These are phyloP conservation scores for Coptodon rendalli DNA, from an alignment of 2,113 vertebrate species.

Conservation along the genomic window DNA sequence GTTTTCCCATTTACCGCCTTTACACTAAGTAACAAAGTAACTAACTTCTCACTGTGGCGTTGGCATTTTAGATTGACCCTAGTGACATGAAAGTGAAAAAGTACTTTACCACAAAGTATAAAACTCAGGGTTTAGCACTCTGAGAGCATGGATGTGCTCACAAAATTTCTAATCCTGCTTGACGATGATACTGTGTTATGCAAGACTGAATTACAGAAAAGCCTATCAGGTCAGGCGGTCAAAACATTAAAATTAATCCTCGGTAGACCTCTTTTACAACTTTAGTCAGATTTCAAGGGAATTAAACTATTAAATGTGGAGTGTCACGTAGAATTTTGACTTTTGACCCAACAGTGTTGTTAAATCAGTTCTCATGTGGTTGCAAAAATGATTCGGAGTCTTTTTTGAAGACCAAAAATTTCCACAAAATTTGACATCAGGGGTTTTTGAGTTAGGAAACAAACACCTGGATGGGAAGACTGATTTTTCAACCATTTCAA, in stretches of 20 bases:
- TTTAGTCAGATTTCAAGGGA: neutral
- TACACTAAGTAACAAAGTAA: neutral
- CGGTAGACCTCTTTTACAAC: neutral
- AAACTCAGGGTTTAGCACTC: neutral
- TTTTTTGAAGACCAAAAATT: neutral
- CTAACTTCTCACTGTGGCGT: neutral
- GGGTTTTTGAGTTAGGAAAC: neutral
- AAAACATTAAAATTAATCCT: neutral
- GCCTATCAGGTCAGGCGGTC: neutral
- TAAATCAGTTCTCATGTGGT: neutral
- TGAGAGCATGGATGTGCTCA: neutral
- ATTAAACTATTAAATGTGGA: neutral
- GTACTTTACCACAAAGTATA: neutral
- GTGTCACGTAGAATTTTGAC: neutral
- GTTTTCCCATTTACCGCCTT: neutral
- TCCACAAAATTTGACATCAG: neutral
- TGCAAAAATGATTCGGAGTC: neutral
- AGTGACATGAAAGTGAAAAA: neutral
- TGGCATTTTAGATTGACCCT: neutral
- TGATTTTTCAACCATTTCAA: neutral
- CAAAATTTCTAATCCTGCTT: neutral
- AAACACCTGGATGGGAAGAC: neutral
- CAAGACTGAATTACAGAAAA: neutral
- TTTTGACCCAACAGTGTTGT: neutral
- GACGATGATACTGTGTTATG: neutral